A percentile compares a stretch with the other conserved stretches of the same genome.
These are phyloP conservation scores for Hyles vespertilio DNA, from an alignment of 1,140 invertebrate species.

Conservation along the genomic window DNA sequence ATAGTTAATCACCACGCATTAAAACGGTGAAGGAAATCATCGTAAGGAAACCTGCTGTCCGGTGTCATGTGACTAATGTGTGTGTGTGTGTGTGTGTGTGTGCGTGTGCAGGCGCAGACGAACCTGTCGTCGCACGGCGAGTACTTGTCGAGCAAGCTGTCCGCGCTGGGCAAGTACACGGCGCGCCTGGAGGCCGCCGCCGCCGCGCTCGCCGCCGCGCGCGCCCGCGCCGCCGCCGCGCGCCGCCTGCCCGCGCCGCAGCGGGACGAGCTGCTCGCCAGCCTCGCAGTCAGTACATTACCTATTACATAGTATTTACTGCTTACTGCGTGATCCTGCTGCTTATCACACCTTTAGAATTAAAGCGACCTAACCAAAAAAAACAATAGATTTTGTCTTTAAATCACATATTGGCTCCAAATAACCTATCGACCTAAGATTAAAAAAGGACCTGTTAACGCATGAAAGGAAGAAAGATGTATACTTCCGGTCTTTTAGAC, in stretches of 20 bases:
- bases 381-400: too few species aligned
- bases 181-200: constrained; percentile 77
- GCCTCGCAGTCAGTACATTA: constrained; percentile 4
- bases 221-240: constrained; percentile 64
- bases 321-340: too few species aligned
- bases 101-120: constrained; percentile 48
- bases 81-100: neutral
- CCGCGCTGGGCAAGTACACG: constrained; percentile 77
- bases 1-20: too few species aligned
- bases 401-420: too few species aligned
- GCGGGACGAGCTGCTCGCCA: neutral
- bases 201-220: constrained; percentile 64
- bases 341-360: too few species aligned
- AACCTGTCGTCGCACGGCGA: constrained; percentile 76
- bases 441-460: too few species aligned
- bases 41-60: neutral
- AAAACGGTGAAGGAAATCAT: too few species aligned
- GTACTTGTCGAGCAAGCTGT: constrained; percentile 78
- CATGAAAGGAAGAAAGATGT: too few species aligned
- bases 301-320: too few species aligned
- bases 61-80: neutral
- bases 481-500: too few species aligned
- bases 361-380: too few species aligned
- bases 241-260: constrained; percentile 38
- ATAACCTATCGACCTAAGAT: too few species aligned